These are phyloP conservation scores for Ceriagrion tenellum DNA, from an alignment of 2,888 invertebrate species.

Conservation along the genomic window DNA sequence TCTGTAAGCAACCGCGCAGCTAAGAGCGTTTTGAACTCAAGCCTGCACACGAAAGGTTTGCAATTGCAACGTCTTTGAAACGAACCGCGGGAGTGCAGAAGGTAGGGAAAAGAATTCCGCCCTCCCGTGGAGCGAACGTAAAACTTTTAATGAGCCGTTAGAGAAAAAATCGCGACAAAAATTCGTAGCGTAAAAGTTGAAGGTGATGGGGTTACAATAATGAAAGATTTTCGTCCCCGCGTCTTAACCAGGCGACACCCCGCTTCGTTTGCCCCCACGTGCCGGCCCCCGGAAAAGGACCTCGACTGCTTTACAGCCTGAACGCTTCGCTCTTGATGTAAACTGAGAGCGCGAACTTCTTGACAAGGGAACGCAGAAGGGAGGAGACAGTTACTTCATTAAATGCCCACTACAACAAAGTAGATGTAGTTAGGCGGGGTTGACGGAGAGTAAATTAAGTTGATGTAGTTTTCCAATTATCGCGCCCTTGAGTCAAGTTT, in stretches of 20 bases:
- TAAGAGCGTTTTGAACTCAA: neutral
- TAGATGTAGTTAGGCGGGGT: neutral
- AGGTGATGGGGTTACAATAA: neutral
- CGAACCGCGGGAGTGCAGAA: neutral
- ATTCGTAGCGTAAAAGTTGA: neutral
- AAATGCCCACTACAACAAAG: neutral
- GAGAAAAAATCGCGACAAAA: neutral
- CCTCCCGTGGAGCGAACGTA: neutral
- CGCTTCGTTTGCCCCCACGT: neutral
- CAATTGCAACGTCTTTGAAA: slow-evolving; percentile 10
- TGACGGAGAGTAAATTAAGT: neutral
- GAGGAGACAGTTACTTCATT: neutral
- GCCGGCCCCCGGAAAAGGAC: neutral
- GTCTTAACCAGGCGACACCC: neutral
- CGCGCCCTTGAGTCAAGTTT: neutral
- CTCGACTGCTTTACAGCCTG: neutral
- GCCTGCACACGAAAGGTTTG: neutral
- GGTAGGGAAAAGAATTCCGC: neutral
- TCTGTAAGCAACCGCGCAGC: neutral
- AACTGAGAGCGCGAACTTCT: neutral
- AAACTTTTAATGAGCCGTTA: neutral
- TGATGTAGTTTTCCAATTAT: slow-evolving; percentile 15
- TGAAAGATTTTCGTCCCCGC: neutral
- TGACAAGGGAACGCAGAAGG: neutral
- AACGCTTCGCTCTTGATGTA: neutral